phyloP scores from a whole-genome alignment of 2,888 invertebrate genomes.

The Orthosia gracilis region DNA sequence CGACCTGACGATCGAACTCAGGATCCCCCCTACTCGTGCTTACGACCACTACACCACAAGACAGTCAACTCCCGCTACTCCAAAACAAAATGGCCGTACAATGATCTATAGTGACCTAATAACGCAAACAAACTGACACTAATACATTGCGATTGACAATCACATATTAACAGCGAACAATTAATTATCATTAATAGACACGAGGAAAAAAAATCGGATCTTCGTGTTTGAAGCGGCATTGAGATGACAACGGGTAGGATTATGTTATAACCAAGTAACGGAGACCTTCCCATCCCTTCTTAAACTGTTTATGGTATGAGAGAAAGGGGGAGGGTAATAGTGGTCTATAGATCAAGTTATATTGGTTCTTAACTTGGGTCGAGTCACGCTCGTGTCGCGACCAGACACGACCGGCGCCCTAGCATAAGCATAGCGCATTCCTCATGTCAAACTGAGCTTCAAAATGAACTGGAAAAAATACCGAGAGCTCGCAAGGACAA shows the following conservation, averaged over 20 bases:
- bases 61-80: not conserved
- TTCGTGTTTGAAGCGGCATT: conserved; percentile 89
- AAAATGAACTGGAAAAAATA: conserved; percentile 80
- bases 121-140: conserved; percentile 81
- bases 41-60: not conserved
- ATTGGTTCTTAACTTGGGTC: conserved; percentile 74
- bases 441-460: conserved; percentile 88
- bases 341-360: conserved; percentile 71
- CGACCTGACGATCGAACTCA: not conserved
- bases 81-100: conserved; percentile 34
- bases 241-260: conserved; percentile 89
- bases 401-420: conserved; percentile 86
- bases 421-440: conserved; percentile 77
- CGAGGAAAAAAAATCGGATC: conserved; percentile 82
- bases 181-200: conserved; percentile 87
- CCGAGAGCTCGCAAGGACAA: conserved; percentile 81
- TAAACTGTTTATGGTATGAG: conserved; percentile 33
- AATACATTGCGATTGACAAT: conserved; percentile 86
- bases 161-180: conserved; percentile 84
- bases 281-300: conserved; percentile 70
- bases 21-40: not conserved
- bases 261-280: conserved; percentile 78
- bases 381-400: conserved; percentile 84
- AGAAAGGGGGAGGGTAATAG: conserved; percentile 64
- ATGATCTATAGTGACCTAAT: conserved; percentile 70